Percentiles rank a stretch among this genome's conserved stretches.
These are phyloP conservation scores for Eidolon dupreanum DNA, from an alignment of 2,797 vertebrate species.

Conservation along the genomic window DNA sequence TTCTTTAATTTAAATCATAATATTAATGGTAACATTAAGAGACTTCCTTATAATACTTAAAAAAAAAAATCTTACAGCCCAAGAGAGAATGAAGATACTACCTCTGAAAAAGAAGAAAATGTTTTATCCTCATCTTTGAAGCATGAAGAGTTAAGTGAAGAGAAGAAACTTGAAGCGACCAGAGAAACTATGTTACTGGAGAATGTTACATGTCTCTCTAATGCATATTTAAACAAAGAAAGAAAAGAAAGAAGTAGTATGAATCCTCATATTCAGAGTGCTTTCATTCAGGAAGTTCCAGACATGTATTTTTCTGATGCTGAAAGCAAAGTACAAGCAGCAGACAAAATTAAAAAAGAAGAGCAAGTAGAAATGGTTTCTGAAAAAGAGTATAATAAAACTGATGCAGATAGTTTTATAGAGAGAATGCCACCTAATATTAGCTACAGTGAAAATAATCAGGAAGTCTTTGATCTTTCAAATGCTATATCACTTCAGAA, in stretches of 20 bases:
- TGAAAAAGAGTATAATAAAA: slow-evolving; percentile 34
- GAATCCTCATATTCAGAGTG: slow-evolving; percentile 55
- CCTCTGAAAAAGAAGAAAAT: slow-evolving; percentile 77
- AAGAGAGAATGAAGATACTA: slow-evolving; percentile 61
- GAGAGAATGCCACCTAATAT: neutral
- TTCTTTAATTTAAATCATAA: slow-evolving; percentile 53
- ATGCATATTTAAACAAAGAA: slow-evolving; percentile 67
- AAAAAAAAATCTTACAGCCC: slow-evolving; percentile 80
- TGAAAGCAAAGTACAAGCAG: slow-evolving; percentile 56
- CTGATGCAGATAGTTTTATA: neutral
- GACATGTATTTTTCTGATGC: slow-evolving; percentile 59
- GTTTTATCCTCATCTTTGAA: slow-evolving; percentile 59
- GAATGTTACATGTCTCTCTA: slow-evolving; percentile 43
- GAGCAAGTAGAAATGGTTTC: neutral
- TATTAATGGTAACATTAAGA: slow-evolving; percentile 46
- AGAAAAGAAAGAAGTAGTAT: slow-evolving; percentile 59
- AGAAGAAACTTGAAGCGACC: slow-evolving; percentile 60
- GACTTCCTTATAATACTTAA: slow-evolving; percentile 49
- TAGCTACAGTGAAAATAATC: slow-evolving; percentile 40
- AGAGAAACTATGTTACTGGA: slow-evolving; percentile 54
- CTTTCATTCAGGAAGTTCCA: slow-evolving; percentile 33
- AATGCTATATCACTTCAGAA: slow-evolving; percentile 43
- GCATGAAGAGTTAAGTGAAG: slow-evolving; percentile 70
- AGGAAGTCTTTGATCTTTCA: slow-evolving; percentile 42
- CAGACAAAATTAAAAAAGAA: slow-evolving; percentile 68